phyloP scores from a whole-genome alignment of 23 tunicate species.

The Ciona savignyi region DNA sequence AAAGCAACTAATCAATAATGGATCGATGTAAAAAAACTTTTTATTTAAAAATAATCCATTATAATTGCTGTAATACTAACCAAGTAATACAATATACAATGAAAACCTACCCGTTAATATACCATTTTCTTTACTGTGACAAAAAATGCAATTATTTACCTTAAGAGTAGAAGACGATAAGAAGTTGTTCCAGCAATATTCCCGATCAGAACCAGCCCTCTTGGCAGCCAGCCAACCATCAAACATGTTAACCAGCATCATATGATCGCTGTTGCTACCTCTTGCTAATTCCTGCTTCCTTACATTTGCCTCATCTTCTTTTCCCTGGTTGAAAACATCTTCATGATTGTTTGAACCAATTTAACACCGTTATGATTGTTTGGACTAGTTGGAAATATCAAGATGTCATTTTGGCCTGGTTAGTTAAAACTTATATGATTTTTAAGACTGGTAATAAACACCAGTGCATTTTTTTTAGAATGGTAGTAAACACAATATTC shows the following conservation, averaged over 20 bases:
- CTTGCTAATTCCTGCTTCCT: slow-evolving; percentile 25
- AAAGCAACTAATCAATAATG: too few species aligned
- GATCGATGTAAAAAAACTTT: too few species aligned
- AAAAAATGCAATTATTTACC: not conserved
- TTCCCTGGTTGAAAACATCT: slow-evolving; percentile 21
- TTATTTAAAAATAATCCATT: too few species aligned
- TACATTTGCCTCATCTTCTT: slow-evolving; percentile 49
- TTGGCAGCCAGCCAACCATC: slow-evolving; percentile 31
- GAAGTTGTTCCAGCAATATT: slow-evolving; percentile 62
- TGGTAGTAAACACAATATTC: too few species aligned
- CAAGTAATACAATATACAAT: too few species aligned
- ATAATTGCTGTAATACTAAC: too few species aligned
- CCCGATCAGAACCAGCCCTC: slow-evolving; percentile 3
- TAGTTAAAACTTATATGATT: too few species aligned
- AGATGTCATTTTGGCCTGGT: too few species aligned
- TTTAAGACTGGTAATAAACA: too few species aligned
- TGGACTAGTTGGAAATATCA: too few species aligned
- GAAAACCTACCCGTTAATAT: too few species aligned
- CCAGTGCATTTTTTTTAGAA: too few species aligned
- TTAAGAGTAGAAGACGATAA: slow-evolving; percentile 31
- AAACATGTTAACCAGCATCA: slow-evolving; percentile 58
- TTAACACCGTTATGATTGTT: not conserved
- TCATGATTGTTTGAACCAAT: not conserved
- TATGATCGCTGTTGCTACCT: slow-evolving; percentile 66
- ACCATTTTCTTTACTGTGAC: not conserved